Evolutionary conservation across 2,797 vertebrate species (phyloP).

Genomic region (Poeciliopsis presidionis): DNA sequence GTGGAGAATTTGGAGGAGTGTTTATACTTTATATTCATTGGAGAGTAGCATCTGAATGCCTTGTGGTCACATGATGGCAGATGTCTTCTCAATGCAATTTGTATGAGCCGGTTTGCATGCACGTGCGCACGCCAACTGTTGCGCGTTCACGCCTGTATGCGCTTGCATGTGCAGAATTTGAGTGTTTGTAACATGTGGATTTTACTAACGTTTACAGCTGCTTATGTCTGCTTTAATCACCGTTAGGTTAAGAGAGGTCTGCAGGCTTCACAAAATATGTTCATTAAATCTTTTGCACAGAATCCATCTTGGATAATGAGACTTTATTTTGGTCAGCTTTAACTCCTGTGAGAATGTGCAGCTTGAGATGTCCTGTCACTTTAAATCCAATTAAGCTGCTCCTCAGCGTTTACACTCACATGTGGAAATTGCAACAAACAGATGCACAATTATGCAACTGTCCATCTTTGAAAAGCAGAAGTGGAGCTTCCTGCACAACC

Average conservation of each 20-base stretch:
- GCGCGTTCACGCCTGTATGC: not conserved
- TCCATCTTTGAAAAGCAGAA: no score
- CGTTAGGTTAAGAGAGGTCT: not conserved
- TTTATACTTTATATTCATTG: conserved; percentile 85
- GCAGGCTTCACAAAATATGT: no score
- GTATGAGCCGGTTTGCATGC: conserved; percentile 16
- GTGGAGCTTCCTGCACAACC: no score
- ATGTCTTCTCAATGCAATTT: conserved; percentile 62
- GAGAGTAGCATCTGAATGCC: conserved; percentile 70
- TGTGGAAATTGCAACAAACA: no score
- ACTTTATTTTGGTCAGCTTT: no score
- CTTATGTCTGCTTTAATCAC: conserved; percentile 44
- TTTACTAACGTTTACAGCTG: conserved; percentile 17
- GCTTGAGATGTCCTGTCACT: no score
- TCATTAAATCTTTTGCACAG: no score
- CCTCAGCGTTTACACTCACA: no score
- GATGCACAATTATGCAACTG: no score
- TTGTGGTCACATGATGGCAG: conserved; percentile 75
- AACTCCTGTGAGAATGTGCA: no score
- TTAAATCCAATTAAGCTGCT: no score
- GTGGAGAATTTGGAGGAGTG: conserved; percentile 76
- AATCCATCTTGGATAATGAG: no score
- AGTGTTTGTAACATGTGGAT: conserved; percentile 35
- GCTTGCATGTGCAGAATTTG: not conserved
- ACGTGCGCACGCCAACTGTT: not conserved